Base-by-base conservation (phyloP, 2,797 vertebrate genomes). In the Ctenochaetus hawaiiensis region DNA sequence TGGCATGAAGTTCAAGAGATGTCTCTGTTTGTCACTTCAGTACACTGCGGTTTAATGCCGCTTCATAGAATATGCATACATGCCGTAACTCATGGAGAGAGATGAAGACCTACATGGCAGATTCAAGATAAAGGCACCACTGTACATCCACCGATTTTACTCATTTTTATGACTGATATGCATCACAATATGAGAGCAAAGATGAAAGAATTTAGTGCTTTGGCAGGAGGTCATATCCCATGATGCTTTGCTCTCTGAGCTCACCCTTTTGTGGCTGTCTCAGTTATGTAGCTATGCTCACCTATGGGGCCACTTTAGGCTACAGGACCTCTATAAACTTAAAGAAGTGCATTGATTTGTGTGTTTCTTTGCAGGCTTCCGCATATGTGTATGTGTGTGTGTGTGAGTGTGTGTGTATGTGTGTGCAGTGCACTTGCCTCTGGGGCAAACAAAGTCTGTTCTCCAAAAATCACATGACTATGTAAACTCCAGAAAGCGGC, bases 21-120 rank as follows among this genome's bases (percentile, higher is more conserved):
- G 89, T 92, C 93, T 94, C 91, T 94, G 92, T 95, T 90, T 92
- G 90, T 86, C 71, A 76, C 83, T 80, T 71, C 66, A 66, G 69
- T 68, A 8, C 78, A 10, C 75, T 75, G 80, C 37, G 72, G 75
- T 91, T 89, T 89, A 88, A 82, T 78, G 81, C 70, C 2, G 78
- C 82, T 82, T 75, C 66, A 72, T 69, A 71, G 49, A 85, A 91
- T 85, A 87, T 81, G 87, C 87, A 86, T 63, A 87, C 59, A 73
- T 39, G 45, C 76, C 80, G 74, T 88, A 88, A 89, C 59, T 90
- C 85, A 75, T 44, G 37, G 14, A 63, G 43, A 68, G 58, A 67
- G 48, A 82, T 47, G 54, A 64, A 78, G 78, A 84, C 82, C 78
- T 85, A 75, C 82, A 72, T 68, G 76, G 72, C 67, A 59, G 65